A percentile compares a stretch with the other conserved stretches of the same genome.
Conservation (phyloP, 2,888 invertebrate species). For the Limulus polyphemus region DNA sequence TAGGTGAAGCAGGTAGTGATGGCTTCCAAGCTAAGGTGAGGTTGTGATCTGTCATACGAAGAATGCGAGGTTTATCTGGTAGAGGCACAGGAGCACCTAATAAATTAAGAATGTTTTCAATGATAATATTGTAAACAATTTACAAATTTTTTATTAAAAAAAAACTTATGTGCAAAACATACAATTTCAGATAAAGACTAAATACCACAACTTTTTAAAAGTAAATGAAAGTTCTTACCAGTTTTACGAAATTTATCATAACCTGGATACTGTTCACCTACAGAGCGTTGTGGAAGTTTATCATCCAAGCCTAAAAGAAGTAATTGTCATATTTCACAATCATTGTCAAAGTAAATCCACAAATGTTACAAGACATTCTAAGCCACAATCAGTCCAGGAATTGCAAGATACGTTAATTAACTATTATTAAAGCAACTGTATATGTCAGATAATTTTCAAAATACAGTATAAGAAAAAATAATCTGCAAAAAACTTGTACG, state of each 20-base stretch:
- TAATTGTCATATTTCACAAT: too few relatives aligned
- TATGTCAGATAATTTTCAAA: too few relatives aligned
- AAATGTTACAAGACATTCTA: too few relatives aligned
- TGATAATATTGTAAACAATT: background rate
- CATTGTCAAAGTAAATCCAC: too few relatives aligned
- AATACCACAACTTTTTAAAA: too few relatives aligned
- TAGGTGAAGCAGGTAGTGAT: conserved; percentile 71
- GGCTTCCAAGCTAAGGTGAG: conserved; percentile 88
- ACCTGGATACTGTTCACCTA: conserved; percentile 20
- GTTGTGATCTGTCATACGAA: conserved; percentile 76
- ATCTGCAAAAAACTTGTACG: too few relatives aligned
- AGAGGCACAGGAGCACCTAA: conserved; percentile 70
- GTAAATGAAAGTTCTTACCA: conserved; percentile 8
- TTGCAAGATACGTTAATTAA: too few relatives aligned
- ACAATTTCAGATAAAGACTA: too few relatives aligned
- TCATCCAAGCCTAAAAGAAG: background rate
- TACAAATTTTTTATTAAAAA: background rate
- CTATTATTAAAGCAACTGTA: too few relatives aligned
- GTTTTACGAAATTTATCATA: conserved; percentile 20
- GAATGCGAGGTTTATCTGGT: conserved; percentile 79
- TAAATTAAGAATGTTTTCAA: background rate
- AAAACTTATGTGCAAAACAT: too few relatives aligned
- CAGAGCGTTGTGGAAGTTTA: conserved; percentile 4
- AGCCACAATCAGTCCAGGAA: too few relatives aligned
- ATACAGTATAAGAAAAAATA: too few relatives aligned